A percentile compares a stretch with the other conserved stretches of the same genome.
Evolutionary conservation across 1,140 invertebrate genomes (phyloP).

Genomic region (Trinorchestia longiramus): DNA sequence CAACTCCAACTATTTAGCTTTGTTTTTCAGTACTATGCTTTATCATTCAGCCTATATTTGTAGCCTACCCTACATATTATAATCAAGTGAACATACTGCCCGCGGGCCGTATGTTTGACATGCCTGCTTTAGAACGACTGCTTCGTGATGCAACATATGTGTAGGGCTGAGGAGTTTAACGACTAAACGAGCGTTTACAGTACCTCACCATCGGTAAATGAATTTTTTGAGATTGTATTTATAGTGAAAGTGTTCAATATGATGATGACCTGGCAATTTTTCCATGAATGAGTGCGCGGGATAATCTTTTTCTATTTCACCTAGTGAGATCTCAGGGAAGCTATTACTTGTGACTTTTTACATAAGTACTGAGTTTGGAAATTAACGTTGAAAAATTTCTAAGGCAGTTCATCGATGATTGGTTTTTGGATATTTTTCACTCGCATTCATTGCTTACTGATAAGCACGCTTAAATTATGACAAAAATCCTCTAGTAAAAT

Average conservation of each 20-base stretch:
- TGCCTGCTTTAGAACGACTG: too few species aligned
- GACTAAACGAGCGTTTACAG: neutral
- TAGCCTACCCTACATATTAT: too few species aligned
- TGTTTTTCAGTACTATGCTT: too few species aligned
- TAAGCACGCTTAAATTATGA: neutral
- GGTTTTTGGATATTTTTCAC: neutral
- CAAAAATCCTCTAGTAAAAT: neutral
- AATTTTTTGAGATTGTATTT: neutral
- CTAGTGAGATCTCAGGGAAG: neutral
- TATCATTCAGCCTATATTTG: too few species aligned
- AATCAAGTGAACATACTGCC: too few species aligned
- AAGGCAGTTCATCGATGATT: neutral
- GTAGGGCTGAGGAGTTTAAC: neutral
- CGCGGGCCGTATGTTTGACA: too few species aligned
- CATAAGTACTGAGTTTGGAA: neutral
- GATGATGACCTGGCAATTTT: neutral
- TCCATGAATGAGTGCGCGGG: too few species aligned
- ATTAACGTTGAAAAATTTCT: neutral
- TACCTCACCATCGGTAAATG: neutral
- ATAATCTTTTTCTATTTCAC: neutral
- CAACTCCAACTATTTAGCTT: too few species aligned
- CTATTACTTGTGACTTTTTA: neutral
- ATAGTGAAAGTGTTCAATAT: neutral
- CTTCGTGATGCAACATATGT: too few species aligned
- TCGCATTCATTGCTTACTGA: neutral